Percentiles rank a stretch among this genome's conserved stretches.
Conservation (phyloP, 2,113 vertebrate species). For the Catharus minimus region DNA sequence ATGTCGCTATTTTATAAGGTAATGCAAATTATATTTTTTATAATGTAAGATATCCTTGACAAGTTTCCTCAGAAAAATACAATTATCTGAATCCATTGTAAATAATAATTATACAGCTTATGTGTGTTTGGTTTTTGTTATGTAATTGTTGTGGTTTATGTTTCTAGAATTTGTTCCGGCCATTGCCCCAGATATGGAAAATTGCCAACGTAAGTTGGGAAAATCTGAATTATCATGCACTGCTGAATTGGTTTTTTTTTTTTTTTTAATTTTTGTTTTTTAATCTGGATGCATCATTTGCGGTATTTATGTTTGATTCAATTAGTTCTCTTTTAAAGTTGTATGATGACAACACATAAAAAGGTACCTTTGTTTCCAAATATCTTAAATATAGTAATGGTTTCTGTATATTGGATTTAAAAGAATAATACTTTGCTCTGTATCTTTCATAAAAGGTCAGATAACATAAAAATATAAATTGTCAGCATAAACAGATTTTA, state of each 20-base stretch:
- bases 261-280: background rate
- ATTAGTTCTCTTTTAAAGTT: background rate
- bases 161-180: background rate
- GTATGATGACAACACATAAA: background rate
- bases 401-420: background rate
- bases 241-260: background rate
- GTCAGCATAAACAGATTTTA: constrained; percentile 1
- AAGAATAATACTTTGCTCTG: background rate
- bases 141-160: background rate
- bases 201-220: background rate
- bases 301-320: background rate
- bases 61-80: background rate
- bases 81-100: background rate
- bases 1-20: background rate
- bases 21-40: background rate
- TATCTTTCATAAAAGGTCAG: background rate
- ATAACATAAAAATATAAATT: background rate
- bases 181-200: background rate
- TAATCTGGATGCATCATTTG: background rate
- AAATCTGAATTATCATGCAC: background rate
- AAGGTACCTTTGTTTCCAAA: background rate
- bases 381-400: background rate
- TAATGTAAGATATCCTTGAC: background rate
- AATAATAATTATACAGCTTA: background rate
- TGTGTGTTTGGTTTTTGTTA: background rate